Evolutionary conservation across 2,888 invertebrate species (phyloP), one percentile per base, ranked within the genome.

Genomic region (Melanostoma mellinum): DNA sequence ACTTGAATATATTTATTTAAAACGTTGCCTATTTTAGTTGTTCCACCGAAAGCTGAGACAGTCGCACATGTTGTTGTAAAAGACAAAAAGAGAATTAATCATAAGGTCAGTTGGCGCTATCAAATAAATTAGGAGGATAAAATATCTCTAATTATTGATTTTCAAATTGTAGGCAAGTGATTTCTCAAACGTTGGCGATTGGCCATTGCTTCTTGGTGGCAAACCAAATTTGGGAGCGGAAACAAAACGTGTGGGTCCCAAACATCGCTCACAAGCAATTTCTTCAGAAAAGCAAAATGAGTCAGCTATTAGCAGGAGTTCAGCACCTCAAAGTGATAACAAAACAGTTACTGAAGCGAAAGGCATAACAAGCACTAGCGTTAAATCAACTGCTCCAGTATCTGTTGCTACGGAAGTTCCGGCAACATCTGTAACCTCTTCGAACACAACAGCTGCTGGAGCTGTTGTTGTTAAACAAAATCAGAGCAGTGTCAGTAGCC

Each of bases 101-200:
- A 92, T 65, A 94, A 93, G 93, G 94, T 94, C 88, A 88, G 90
- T 87, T 52, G 20, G 20, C 1, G 20, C 20, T 1, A 1, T 20
- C 20, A 20, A 20, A 20, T 20, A 20, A 20, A 20, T 20, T 20
- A 1, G 20, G 20, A 20, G 1, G 20, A 20, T 3, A 10, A n/a
- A 30, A n/a, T 48, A 6, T 42, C 3, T 56, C 9, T 36, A 44
- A 9, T n/a, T 60, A 55, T 63, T 35, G 20, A 20, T 20, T 75
- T 79, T 86, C 86, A 87, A 88, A 88, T 92, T 92, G 4, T 93
- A 97, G 97, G 96, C 96, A 86, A 96, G 96, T 90, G 96, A 96
- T 91, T 96, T 97, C 92, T 94, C 95, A 86, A 96, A 97, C 92
- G 96, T 96, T 88, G 95, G 96, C 87, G 97, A 97, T 92, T 98